These are phyloP conservation scores for Alaudala cheleensis DNA, from an alignment of 2,113 vertebrate species.

Conservation along the genomic window DNA sequence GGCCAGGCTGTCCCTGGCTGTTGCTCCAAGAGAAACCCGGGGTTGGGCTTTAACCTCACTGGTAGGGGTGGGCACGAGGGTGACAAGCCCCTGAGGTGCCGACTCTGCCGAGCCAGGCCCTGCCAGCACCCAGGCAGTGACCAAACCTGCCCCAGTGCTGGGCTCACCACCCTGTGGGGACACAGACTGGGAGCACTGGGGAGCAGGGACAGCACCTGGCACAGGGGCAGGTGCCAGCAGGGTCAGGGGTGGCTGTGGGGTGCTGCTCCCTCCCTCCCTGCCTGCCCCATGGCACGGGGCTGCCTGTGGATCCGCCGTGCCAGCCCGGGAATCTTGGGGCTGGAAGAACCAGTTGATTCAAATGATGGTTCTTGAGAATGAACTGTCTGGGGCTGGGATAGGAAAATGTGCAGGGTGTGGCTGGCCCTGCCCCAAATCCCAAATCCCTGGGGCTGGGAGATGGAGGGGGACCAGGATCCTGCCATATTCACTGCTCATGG, in stretches of 20 bases:
- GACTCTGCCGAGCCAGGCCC: background rate
- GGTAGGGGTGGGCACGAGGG: background rate
- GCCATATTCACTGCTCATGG: rapidly evolving
- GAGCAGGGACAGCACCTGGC: background rate
- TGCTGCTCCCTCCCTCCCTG: background rate
- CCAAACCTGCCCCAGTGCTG: background rate
- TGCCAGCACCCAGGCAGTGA: background rate
- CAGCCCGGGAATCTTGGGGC: background rate
- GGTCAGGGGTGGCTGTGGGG: background rate
- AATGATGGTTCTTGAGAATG: background rate
- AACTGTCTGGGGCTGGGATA: background rate
- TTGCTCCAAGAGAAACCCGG: background rate
- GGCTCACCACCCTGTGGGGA: rapidly evolving
- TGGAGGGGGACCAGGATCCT: rapidly evolving
- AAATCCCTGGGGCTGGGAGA: background rate
- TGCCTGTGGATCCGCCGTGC: rapidly evolving
- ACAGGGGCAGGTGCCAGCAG: background rate
- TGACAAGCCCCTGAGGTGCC: background rate
- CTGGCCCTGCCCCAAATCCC: background rate
- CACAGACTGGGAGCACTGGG: background rate
- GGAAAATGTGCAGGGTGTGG: background rate
- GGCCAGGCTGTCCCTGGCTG: background rate
- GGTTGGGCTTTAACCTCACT: background rate
- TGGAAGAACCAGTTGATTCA: constrained; percentile 62
- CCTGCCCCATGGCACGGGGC: background rate